Evolutionary conservation across 2,113 vertebrate species (phyloP).

Genomic region (Nothoprocta pentlandii): DNA sequence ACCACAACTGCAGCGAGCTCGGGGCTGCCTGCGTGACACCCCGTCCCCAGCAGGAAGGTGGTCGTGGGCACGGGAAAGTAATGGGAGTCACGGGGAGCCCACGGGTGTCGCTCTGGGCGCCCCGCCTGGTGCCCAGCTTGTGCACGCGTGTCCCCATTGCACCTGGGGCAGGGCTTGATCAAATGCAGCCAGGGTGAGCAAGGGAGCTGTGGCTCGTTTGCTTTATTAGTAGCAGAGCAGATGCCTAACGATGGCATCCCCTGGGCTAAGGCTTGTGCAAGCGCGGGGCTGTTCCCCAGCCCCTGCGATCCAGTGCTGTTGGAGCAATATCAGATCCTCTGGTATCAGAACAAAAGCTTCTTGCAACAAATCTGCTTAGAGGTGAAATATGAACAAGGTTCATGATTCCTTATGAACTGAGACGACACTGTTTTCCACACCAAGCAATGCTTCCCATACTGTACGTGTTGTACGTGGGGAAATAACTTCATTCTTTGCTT

Average conservation of each 20-base stretch:
- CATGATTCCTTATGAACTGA: background rate
- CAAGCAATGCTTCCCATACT: background rate
- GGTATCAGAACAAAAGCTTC: background rate
- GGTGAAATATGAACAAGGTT: background rate
- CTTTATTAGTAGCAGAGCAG: constrained; percentile 50
- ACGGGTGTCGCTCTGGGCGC: background rate
- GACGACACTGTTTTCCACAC: background rate
- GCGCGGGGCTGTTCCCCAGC: background rate
- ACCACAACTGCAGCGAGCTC: background rate
- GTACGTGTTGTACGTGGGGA: background rate
- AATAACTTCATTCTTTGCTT: background rate
- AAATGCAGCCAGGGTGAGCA: background rate
- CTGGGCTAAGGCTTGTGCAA: background rate
- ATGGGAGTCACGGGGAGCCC: constrained; percentile 14
- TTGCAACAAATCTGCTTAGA: background rate
- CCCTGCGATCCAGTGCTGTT: background rate
- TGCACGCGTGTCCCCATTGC: background rate
- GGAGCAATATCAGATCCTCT: too few species aligned
- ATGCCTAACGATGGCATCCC: background rate
- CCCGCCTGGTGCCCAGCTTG: background rate
- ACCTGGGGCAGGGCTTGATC: background rate
- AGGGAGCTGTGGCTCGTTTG: constrained; percentile 18
- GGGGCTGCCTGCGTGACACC: background rate
- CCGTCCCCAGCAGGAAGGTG: background rate
- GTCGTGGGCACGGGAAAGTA: background rate